Evolutionary conservation across 2,888 invertebrate species (phyloP).

Genomic region (Ormyrus pomaceus): DNA sequence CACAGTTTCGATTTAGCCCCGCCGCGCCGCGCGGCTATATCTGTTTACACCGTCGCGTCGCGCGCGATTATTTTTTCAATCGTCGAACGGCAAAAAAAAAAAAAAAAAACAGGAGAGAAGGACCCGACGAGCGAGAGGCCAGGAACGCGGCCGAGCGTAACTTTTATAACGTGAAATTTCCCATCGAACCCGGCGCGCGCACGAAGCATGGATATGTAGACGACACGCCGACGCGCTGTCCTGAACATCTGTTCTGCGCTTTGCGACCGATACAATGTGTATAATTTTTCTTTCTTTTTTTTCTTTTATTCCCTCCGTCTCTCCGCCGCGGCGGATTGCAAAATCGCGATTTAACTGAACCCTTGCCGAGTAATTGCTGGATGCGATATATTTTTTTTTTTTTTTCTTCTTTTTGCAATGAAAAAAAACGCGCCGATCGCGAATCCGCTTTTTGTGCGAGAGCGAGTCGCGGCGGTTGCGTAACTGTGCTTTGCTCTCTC

Average conservation of each 20-base stretch:
- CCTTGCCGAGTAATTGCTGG: too few relatives aligned
- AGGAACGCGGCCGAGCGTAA: not conserved
- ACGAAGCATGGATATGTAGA: constrained; percentile 11
- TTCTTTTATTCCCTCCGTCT: not conserved
- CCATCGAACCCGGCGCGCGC: not conserved
- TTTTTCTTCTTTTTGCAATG: too few relatives aligned
- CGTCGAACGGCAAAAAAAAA: constrained; percentile 6
- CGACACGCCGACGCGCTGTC: constrained; percentile 22
- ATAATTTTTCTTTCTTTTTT: constrained; percentile 21
- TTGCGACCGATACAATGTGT: constrained; percentile 12
- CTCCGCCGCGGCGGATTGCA: not conserved
- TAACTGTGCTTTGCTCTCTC: constrained; percentile 2
- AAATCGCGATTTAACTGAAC: too few relatives aligned
- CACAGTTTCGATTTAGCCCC: not conserved
- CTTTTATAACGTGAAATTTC: constrained; percentile 39
- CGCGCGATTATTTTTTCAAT: constrained; percentile 25
- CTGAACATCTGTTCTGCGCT: constrained; percentile 40
- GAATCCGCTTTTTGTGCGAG: not conserved
- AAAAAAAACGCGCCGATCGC: constrained; percentile 10
- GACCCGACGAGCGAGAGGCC: not conserved
- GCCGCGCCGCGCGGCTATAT: not conserved
- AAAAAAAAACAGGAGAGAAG: not conserved
- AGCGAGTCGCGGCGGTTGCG: not conserved
- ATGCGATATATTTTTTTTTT: too few relatives aligned
- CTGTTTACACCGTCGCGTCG: not conserved